Evolutionary conservation across 2,797 vertebrate species (phyloP).

Genomic region (Catamblyrhynchus diadema): DNA sequence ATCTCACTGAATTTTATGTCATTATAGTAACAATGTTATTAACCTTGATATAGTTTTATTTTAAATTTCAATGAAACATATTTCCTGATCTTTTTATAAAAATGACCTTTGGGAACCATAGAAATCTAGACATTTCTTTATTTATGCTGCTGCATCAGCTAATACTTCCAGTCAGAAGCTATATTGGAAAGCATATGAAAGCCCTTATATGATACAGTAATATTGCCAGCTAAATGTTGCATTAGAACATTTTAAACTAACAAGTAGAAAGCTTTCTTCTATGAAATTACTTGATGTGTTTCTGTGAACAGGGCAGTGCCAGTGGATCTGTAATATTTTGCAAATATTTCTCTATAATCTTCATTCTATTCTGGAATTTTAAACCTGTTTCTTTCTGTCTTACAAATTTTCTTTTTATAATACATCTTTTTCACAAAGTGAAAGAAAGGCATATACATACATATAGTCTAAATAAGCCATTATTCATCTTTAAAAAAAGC

Average conservation of each 20-base stretch:
- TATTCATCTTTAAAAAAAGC: accelerated
- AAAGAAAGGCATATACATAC: not conserved
- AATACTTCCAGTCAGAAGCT: constrained; percentile 24
- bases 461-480: not conserved
- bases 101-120: constrained; percentile 53
- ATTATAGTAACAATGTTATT: constrained; percentile 42
- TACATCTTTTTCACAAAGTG: not conserved
- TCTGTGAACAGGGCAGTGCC: not conserved
- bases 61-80: constrained; percentile 52
- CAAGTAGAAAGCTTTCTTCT: not conserved
- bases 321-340: not conserved
- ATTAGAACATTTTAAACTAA: constrained; percentile 15
- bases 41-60: constrained; percentile 33
- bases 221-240: not conserved
- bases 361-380: not conserved
- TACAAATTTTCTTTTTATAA: not conserved
- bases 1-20: constrained; percentile 11
- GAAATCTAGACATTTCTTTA: constrained; percentile 20
- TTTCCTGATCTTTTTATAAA: constrained; percentile 56
- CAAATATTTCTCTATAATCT: not conserved
- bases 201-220: not conserved
- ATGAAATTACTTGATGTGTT: not conserved
- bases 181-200: constrained; percentile 1
- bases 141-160: constrained; percentile 52
- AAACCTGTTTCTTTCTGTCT: not conserved